These are phyloP conservation scores for Blomia tropicalis DNA, from an alignment of 2,888 invertebrate genomes.

Conservation along the genomic window DNA sequence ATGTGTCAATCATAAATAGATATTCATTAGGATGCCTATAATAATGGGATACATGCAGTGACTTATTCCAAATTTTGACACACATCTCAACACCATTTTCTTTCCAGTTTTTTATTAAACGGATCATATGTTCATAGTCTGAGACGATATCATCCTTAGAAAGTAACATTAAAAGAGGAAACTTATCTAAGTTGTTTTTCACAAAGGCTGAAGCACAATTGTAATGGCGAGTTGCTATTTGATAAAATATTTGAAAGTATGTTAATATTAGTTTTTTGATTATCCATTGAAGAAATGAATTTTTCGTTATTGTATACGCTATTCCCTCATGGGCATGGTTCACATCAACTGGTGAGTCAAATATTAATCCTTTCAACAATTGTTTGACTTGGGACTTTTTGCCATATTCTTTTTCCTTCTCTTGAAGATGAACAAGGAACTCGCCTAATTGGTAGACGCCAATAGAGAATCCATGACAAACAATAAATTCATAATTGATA, in stretches of 20 bases:
- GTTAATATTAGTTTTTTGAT: not conserved
- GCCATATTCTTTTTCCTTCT: too few relatives aligned
- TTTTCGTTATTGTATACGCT: not conserved
- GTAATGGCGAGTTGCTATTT: not conserved
- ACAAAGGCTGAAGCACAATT: not conserved
- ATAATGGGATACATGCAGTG: not conserved
- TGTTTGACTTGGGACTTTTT: too few relatives aligned
- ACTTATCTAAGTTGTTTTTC: not conserved
- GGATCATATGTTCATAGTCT: not conserved
- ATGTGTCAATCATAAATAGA: not conserved
- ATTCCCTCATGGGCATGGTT: not conserved
- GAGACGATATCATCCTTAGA: not conserved
- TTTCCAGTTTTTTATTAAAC: not conserved
- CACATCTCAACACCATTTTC: too few relatives aligned
- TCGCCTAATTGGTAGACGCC: conserved; percentile 78
- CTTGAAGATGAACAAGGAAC: conserved; percentile 40
- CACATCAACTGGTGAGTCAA: conserved; percentile 32
- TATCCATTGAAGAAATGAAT: not conserved
- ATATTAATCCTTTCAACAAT: conserved; percentile 39
- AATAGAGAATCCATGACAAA: conserved; percentile 76
- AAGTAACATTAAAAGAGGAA: not conserved
- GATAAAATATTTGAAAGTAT: not conserved
- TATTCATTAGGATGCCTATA: not conserved
- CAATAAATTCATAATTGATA: conserved; percentile 46
- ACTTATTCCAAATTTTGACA: too few relatives aligned